These are phyloP conservation scores for Pterocles gutturalis DNA, from an alignment of 2,113 vertebrate species.

Conservation along the genomic window DNA sequence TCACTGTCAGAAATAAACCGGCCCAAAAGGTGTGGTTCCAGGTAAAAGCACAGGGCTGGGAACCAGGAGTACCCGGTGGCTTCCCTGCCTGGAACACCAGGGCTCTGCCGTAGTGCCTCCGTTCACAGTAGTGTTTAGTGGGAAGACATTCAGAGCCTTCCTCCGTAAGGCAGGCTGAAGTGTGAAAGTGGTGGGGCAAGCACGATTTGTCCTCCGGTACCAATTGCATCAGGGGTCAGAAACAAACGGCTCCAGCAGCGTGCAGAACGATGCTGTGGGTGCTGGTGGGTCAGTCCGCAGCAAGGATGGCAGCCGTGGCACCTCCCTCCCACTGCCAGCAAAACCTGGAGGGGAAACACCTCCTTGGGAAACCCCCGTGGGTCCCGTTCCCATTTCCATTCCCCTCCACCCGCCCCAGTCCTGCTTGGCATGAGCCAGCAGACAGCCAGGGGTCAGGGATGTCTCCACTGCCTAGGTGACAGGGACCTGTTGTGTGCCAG, in stretches of 20 bases:
- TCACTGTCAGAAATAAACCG: slow-evolving; percentile 44
- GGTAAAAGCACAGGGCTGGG: slow-evolving; percentile 32
- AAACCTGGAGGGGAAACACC: accelerated
- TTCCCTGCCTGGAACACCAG: neutral
- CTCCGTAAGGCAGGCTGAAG: neutral
- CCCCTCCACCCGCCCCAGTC: accelerated
- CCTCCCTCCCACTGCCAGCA: neutral
- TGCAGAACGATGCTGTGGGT: neutral
- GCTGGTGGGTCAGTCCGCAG: accelerated
- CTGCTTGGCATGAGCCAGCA: neutral
- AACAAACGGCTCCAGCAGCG: accelerated
- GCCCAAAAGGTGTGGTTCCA: slow-evolving; percentile 36
- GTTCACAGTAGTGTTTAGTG: accelerated
- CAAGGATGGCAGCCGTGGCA: too few relatives aligned
- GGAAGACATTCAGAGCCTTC: accelerated
- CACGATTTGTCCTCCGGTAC: accelerated
- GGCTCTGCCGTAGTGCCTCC: neutral
- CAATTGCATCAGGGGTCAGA: accelerated
- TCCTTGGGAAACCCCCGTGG: neutral
- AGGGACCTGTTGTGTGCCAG: neutral
- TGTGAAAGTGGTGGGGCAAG: neutral
- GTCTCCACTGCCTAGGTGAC: neutral
- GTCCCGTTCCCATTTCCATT: neutral
- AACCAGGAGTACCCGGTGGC: neutral
- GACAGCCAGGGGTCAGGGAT: neutral